A percentile compares a stretch with the other conserved stretches of the same genome.
Conservation (phyloP, 2,113 vertebrate genomes). For the Erythrolamprus reginae region DNA sequence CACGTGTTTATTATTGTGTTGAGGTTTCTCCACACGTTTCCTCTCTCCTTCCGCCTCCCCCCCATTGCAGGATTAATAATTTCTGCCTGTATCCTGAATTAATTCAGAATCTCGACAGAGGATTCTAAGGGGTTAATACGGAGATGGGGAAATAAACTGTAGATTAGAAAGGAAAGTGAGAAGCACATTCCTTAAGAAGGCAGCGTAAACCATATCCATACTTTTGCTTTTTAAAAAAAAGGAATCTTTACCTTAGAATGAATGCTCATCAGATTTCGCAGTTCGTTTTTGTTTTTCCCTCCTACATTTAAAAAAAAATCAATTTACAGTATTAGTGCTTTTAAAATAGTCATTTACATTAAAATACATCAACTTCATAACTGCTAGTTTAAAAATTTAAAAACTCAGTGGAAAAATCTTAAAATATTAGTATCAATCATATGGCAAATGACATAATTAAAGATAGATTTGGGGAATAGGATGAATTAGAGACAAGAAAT, state of each 20-base stretch:
- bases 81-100: not conserved
- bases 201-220: not conserved
- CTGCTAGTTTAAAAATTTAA: not conserved
- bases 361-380: not conserved
- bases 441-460: not conserved
- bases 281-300: not conserved
- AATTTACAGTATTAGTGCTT: not conserved
- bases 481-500: not conserved
- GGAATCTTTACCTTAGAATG: not conserved
- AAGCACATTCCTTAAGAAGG: not conserved
- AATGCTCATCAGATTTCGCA: not conserved
- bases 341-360: not conserved
- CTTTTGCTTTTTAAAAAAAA: not conserved
- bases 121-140: not conserved
- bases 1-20: not conserved
- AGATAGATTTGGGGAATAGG: not conserved
- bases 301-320: accelerated
- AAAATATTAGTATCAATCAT: not conserved
- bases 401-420: not conserved
- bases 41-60: not conserved
- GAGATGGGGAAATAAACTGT: not conserved
- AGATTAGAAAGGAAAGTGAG: not conserved
- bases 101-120: not conserved
- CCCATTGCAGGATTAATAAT: not conserved
- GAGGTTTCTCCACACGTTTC: too few relatives aligned